These are phyloP conservation scores for Fulmarus glacialis DNA, from an alignment of 2,113 vertebrate species.

Conservation along the genomic window DNA sequence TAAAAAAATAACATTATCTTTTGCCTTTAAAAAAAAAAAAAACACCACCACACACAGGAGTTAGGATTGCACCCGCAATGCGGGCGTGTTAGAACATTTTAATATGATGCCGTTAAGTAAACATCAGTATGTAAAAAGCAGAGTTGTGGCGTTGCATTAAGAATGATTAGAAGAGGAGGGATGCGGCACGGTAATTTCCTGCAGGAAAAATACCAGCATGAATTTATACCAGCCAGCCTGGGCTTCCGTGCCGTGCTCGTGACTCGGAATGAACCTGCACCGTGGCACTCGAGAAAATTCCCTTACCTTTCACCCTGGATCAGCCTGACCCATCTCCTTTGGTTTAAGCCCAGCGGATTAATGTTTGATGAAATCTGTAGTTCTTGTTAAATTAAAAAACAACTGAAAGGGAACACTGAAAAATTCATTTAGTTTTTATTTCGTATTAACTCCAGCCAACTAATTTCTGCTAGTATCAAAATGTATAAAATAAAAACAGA, in stretches of 20 bases:
- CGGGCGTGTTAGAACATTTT: fast-evolving
- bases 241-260: background rate
- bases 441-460: background rate
- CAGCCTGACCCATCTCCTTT: background rate
- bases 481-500: background rate
- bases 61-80: fast-evolving
- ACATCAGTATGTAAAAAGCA: fast-evolving
- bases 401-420: background rate
- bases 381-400: background rate
- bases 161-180: background rate
- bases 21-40: background rate
- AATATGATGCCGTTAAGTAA: fast-evolving
- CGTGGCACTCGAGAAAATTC: background rate
- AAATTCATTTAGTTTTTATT: background rate
- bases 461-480: background rate
- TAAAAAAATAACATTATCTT: background rate
- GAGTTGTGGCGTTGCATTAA: background rate
- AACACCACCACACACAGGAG: background rate
- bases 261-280: background rate
- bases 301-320: background rate
- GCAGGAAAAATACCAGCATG: background rate
- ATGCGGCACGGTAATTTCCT: background rate
- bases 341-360: background rate
- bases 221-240: background rate
- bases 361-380: background rate